Evolutionary conservation across 2,797 vertebrate species (phyloP).

Genomic region (Platalea minor): DNA sequence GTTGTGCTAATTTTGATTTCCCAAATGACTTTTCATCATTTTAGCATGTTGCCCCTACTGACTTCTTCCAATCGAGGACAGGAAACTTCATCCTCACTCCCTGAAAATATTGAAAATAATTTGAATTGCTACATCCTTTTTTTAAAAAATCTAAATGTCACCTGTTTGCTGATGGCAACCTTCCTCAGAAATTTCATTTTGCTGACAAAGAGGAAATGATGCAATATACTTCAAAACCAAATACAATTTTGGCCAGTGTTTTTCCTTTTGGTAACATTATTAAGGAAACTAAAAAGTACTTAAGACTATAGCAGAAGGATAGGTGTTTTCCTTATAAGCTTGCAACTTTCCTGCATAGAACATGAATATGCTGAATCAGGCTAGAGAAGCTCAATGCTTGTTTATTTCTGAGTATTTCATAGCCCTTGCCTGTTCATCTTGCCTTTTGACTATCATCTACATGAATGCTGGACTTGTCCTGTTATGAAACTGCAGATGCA

Average conservation of each 20-base stretch:
- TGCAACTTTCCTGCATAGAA: neutral
- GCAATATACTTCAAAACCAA: neutral
- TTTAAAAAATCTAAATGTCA: neutral
- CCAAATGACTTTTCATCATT: neutral
- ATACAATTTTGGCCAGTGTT: neutral
- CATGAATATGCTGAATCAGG: neutral
- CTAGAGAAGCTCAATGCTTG: neutral
- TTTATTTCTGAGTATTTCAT: neutral
- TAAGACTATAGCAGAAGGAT: neutral
- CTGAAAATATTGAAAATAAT: neutral
- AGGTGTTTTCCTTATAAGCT: neutral
- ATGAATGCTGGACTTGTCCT: neutral
- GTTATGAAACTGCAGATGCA: neutral
- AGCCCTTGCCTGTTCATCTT: neutral
- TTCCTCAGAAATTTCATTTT: conserved; percentile 7
- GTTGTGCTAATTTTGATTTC: neutral
- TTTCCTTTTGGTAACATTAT: neutral
- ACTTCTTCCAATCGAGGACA: neutral
- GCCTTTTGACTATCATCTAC: neutral
- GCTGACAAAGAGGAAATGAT: neutral
- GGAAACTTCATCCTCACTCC: neutral
- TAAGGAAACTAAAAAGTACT: neutral
- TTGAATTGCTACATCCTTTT: neutral
- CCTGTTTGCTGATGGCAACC: neutral
- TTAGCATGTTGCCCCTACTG: neutral